Conservation (phyloP, 2,797 vertebrate genomes). For the Kryptopterus vitreolus region DNA sequence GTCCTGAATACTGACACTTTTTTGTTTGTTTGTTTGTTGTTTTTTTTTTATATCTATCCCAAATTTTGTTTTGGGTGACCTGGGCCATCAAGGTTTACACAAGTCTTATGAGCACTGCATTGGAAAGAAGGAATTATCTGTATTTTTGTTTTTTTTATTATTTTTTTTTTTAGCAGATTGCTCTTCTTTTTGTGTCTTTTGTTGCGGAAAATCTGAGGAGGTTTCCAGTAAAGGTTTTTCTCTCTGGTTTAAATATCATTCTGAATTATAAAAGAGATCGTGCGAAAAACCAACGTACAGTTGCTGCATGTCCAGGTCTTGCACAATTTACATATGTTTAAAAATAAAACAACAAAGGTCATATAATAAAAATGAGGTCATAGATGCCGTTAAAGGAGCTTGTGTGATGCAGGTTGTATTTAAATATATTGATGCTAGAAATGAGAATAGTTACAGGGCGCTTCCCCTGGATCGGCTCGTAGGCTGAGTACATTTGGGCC, state of each 20-base stretch:
- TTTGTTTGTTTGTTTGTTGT: neutral
- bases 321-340: neutral
- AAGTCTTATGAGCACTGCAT: neutral
- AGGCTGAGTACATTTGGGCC: neutral
- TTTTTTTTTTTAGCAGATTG: neutral
- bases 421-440: neutral
- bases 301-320: neutral
- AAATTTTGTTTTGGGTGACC: neutral
- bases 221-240: neutral
- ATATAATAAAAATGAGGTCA: neutral
- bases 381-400: no score
- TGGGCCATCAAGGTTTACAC: neutral
- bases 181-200: neutral
- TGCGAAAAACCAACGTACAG: neutral
- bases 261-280: neutral
- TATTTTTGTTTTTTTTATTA: neutral
- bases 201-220: neutral
- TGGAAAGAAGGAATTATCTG: neutral
- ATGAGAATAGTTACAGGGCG: neutral
- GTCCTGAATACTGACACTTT: conserved; percentile 3
- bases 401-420: no score
- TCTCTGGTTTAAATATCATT: neutral
- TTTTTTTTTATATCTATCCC: neutral
- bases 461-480: neutral
- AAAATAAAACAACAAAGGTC: no score